These are phyloP conservation scores for Istiophorus platypterus DNA, from an alignment of 2,113 vertebrate genomes.

Conservation along the genomic window DNA sequence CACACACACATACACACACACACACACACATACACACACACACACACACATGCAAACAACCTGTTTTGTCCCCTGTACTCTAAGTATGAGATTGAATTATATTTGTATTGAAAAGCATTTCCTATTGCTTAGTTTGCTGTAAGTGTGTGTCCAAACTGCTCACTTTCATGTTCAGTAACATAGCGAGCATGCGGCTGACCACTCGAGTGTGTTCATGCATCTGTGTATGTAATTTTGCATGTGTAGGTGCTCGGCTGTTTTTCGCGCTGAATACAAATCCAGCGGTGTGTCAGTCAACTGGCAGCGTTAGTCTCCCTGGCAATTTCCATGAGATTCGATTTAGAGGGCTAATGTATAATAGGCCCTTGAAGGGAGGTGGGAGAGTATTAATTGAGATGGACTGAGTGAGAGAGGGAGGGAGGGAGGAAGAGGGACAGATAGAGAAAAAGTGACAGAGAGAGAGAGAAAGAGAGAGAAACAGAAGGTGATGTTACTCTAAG, in stretches of 20 bases:
- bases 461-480: slow-evolving; percentile 37
- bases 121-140: not conserved
- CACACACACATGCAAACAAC: not conserved
- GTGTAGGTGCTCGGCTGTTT: slow-evolving; percentile 52
- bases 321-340: slow-evolving; percentile 80
- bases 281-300: slow-evolving; percentile 73
- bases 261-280: slow-evolving; percentile 65
- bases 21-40: not conserved
- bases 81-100: slow-evolving; percentile 45
- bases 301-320: slow-evolving; percentile 69
- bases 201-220: slow-evolving; percentile 6
- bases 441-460: slow-evolving; percentile 13
- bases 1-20: slow-evolving; percentile 12
- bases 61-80: slow-evolving; percentile 11
- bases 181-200: slow-evolving; percentile 21
- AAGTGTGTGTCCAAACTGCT: slow-evolving; percentile 34
- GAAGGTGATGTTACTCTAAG: slow-evolving; percentile 62
- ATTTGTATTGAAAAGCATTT: slow-evolving; percentile 24
- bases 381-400: slow-evolving; percentile 81
- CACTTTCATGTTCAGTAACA: not conserved
- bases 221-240: slow-evolving; percentile 38
- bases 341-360: slow-evolving; percentile 80
- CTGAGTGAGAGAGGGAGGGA: slow-evolving; percentile 41
- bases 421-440: slow-evolving; percentile 35
- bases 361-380: slow-evolving; percentile 70